Base-by-base conservation (phyloP, 2,797 vertebrate species). In the Lacerta bilineata region DNA sequence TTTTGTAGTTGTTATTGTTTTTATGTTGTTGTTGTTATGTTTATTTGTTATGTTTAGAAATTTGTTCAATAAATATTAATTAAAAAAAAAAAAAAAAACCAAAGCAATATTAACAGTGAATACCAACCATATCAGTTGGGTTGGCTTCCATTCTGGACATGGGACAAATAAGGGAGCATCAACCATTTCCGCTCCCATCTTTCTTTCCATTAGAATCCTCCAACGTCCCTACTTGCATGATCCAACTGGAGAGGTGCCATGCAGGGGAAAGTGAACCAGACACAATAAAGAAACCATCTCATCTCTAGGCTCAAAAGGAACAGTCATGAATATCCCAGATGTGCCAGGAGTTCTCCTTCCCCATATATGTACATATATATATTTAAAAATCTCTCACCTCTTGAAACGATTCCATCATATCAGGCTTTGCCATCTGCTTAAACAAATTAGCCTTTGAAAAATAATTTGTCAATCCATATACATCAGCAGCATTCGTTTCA, bases 391-490 rank as follows among this genome's bases (percentile, higher is more conserved):
- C 10, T 41, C 74, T 81, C 50, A 75, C 36, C 80, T 93, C 86
- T 93, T 74, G 72, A 93, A 92, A 87, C 75, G 86, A 91, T 93
- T 87, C 59, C 89, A 75, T 55, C 17, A 1, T 87, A 91, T 94
- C 89, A 85, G 88, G 85, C 72, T 90, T 84, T 92, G 89, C 93
- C 88, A 92, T 92, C 23, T 82, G 89, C 88, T 93, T 92, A 89
- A 94, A 94, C 90, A 90, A 94, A 91, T 92, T 93, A 77, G 15
- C 86, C 89, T 92, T 92, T 94, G 90, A 96, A 88, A 95, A 95
- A 91, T 95, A 91, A 96, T 95, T 96, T 95, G 91, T 96, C 95
- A 93, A 91, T 95, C 93, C 92, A 93, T 93, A 94, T 94, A 93
- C 89, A 95, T 94, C 92, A 93, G 91, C 85, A 93, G 86, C 92